Conservation (phyloP, 2,888 invertebrate species). For the Bursaphelenchus okinawaensis region DNA sequence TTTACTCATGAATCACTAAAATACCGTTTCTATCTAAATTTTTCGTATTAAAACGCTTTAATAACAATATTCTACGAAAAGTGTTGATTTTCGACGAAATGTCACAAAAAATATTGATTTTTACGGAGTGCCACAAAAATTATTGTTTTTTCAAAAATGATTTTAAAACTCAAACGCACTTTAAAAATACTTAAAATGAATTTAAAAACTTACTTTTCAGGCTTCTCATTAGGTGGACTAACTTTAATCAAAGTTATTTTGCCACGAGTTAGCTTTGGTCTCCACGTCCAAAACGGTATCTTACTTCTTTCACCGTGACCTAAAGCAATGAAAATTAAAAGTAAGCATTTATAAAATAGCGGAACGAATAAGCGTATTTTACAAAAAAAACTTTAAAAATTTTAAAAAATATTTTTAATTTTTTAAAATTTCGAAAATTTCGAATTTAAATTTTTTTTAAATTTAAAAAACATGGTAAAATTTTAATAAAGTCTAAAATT, state of each 20-base stretch:
- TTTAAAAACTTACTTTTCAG: constrained; percentile 12
- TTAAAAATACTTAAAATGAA: not conserved
- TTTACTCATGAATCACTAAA: no score
- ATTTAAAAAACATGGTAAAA: not conserved
- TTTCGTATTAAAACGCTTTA: no score
- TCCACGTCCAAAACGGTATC: constrained; percentile 17
- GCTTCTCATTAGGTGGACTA: constrained; percentile 11
- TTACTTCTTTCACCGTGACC: constrained; percentile 14
- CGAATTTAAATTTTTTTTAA: not conserved
- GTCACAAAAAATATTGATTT: no score
- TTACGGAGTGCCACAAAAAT: no score
- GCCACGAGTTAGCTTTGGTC: constrained; percentile 15
- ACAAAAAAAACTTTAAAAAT: not conserved
- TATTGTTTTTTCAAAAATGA: no score
- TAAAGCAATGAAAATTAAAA: no score
- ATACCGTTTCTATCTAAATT: no score
- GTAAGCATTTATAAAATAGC: no score
- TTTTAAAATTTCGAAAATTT: not conserved
- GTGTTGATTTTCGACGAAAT: no score
- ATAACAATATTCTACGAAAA: no score
- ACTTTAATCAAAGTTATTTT: constrained; percentile 21
- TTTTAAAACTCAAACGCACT: no score
- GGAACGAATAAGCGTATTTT: no score
- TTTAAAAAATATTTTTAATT: not conserved
- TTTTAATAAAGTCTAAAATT: not conserved